Evolutionary conservation across 37 sponge, comb jelly and placozoan species (phyloP).

Genomic region (Bolinopsis microptera): DNA sequence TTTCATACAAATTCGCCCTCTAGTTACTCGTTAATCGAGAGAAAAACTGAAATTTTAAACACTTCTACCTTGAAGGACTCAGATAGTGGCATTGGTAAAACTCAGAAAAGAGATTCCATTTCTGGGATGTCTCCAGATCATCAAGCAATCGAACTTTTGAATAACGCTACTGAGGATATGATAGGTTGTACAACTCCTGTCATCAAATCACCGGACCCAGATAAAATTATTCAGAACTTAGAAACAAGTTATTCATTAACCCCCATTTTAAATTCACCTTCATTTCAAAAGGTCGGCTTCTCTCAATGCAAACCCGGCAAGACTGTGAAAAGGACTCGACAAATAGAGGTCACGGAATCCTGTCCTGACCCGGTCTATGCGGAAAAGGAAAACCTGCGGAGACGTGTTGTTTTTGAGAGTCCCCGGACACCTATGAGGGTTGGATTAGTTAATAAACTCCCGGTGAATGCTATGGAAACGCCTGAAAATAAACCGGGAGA

Average conservation of each 20-base stretch:
- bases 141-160: background rate
- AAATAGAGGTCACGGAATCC: background rate
- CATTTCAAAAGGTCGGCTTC: background rate
- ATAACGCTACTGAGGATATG: background rate
- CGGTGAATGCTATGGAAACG: background rate
- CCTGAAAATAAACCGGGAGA: background rate
- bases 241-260: background rate
- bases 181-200: background rate
- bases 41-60: background rate
- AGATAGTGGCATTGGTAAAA: background rate
- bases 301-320: constrained; percentile 26
- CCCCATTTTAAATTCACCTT: background rate
- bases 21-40: background rate
- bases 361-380: background rate
- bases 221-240: background rate
- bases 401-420: background rate
- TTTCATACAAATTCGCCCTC: too few relatives aligned
- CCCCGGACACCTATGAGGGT: background rate
- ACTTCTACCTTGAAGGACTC: background rate
- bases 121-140: too few relatives aligned
- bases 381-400: background rate
- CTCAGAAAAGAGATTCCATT: background rate
- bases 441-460: background rate
- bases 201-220: background rate
- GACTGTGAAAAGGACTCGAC: background rate